Base-by-base conservation (phyloP, 2,113 vertebrate species). In the Hassar affinis region DNA sequence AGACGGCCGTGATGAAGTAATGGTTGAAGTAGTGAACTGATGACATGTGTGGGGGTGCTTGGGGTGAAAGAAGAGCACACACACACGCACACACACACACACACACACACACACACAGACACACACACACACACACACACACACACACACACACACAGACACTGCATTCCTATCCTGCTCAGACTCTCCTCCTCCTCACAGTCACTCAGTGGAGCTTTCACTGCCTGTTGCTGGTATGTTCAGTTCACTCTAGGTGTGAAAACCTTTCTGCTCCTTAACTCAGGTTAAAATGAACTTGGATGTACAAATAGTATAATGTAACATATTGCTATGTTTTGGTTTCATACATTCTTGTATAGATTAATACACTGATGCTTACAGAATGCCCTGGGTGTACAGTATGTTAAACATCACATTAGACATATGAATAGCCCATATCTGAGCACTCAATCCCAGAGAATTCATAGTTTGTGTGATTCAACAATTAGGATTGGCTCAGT, bases 121-220 rank as follows among this genome's bases (percentile, higher is more conserved):
- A 38, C 64, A 68, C 17, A 38, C 64, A 15, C 22, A 45, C 6
- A 17, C 62, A 66, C 17, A 66, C 30, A 35, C 62, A 69, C 18
- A 38, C 22, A 72, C 42, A 72, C 68, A 72, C 42, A 47, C 42
- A 71, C 68, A 71, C 38, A 30, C 47, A 82, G 56, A 79, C 14
- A 35, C 80, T 35, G 76, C 76, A 84, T 88, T 88, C 87, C 84
- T 84, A 54, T 83, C 35, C 54, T 69, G 51, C 80, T 72, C 71
- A 81, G 75, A 69, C 82, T 64, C 22, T 82, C 76, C 82, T 74
- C 86, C 85, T 68, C 62, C 61, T 51, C 42, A 76, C n/a, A 49
- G 72, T 49, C 77, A 62, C 27, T 85, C 78, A 86, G 62, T 72
- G 64, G 49, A 81, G 79, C 62, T 56, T 62, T 80, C 64, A 51